Evolutionary conservation across 2,113 vertebrate genomes (phyloP).

Genomic region (Leptosomus discolor): DNA sequence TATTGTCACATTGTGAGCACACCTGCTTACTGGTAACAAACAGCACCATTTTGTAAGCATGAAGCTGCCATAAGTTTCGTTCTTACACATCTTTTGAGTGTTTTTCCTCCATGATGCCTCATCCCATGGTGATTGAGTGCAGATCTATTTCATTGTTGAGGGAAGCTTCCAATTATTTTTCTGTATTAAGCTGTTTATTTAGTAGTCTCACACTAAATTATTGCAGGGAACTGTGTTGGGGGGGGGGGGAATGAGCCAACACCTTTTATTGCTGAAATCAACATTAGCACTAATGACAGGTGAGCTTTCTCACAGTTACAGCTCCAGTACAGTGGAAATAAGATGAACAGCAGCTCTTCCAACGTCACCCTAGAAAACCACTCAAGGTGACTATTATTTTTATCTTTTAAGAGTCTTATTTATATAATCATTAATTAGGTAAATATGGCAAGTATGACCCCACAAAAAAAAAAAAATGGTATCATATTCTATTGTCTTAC

Average conservation of each 20-base stretch:
- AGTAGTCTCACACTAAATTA: neutral
- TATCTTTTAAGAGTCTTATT: neutral
- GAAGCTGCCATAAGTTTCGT: neutral
- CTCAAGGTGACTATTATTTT: neutral
- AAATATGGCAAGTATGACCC: neutral
- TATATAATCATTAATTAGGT: neutral
- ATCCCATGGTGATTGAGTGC: neutral
- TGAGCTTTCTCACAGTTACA: neutral
- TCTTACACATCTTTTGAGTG: neutral
- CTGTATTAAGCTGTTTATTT: neutral
- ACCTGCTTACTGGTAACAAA: constrained; percentile 17
- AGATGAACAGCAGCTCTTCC: neutral
- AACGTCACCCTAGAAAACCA: neutral
- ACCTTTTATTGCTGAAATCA: neutral
- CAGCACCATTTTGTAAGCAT: neutral
- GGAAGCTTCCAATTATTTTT: neutral
- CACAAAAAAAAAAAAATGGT: neutral
- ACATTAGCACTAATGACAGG: neutral
- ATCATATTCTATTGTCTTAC: neutral
- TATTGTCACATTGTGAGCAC: neutral
- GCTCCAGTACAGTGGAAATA: neutral
- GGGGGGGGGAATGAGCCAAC: neutral
- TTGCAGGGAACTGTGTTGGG: neutral
- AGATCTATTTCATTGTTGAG: neutral
- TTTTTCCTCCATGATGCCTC: neutral